Evolutionary conservation across 2,797 vertebrate genomes (phyloP).

Genomic region (Orestias chungarensis): DNA sequence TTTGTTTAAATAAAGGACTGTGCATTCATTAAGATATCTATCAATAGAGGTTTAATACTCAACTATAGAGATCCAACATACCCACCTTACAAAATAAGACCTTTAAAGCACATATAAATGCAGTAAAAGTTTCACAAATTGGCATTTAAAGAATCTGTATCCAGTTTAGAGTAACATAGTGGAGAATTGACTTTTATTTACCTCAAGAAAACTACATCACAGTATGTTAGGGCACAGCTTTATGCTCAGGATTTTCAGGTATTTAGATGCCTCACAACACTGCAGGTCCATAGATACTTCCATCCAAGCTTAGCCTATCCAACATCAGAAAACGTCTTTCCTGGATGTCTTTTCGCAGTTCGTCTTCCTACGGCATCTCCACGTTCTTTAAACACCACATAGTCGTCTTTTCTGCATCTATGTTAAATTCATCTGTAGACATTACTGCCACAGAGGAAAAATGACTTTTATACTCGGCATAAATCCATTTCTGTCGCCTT

Average conservation of each 20-base stretch:
- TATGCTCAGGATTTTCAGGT: constrained; percentile 4
- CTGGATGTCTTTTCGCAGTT: no score
- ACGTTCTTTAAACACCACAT: no score
- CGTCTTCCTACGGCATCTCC: no score
- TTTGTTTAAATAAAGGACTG: not conserved
- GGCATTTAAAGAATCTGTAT: no score
- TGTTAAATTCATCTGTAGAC: not conserved
- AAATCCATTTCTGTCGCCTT: not conserved
- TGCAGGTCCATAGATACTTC: no score
- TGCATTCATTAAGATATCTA: not conserved
- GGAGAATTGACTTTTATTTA: not conserved
- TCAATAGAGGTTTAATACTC: not conserved
- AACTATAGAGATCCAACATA: no score
- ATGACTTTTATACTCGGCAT: not conserved
- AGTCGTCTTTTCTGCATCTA: not conserved
- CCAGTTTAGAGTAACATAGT: not conserved
- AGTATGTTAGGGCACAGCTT: constrained; percentile 3
- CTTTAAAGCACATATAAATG: not conserved
- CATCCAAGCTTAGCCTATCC: no score
- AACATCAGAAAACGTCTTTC: no score
- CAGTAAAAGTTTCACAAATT: not conserved
- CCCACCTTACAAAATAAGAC: not conserved
- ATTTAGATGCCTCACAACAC: not conserved
- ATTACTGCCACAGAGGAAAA: constrained; percentile 15
- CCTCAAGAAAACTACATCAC: no score